phyloP scores from a whole-genome alignment of 1,140 invertebrate species.

The Drosophila seguyi region DNA sequence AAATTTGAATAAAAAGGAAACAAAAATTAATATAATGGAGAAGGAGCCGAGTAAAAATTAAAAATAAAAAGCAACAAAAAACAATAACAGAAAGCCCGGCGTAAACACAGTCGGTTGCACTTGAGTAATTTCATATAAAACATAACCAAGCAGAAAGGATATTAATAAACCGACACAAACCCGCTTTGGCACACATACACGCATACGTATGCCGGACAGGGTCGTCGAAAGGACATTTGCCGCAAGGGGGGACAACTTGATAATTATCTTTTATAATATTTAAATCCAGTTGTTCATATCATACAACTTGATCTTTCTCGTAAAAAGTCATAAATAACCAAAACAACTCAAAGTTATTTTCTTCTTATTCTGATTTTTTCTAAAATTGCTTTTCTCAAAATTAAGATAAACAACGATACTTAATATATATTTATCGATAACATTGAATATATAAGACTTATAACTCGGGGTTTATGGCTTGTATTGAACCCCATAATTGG shows the following conservation, averaged over 20 bases:
- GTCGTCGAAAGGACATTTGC: slow-evolving; percentile 18
- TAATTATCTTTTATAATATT: no score
- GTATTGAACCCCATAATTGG: no score
- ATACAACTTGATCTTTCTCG: fast-evolving
- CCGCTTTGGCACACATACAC: slow-evolving; percentile 27
- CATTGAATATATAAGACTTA: no score
- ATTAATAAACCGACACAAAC: slow-evolving; percentile 83
- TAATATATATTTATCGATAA: no score
- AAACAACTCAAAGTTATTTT: no score
- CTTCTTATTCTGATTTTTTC: no score
- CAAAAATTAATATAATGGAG: slow-evolving; percentile 31
- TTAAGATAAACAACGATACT: no score
- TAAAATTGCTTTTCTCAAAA: no score
- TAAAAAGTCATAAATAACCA: no score
- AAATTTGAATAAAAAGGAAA: slow-evolving; percentile 45
- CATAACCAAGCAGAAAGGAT: slow-evolving; percentile 84
- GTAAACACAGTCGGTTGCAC: slow-evolving; percentile 81
- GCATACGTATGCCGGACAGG: slow-evolving; percentile 6
- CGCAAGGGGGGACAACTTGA: background rate
- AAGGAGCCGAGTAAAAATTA: slow-evolving; percentile 15
- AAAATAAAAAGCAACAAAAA: slow-evolving; percentile 19
- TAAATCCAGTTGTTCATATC: background rate
- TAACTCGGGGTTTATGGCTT: no score
- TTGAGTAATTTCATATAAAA: slow-evolving; percentile 84
- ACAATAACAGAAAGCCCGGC: slow-evolving; percentile 43